Conservation (phyloP, 2,113 vertebrate species). For the Orcinus orca region DNA sequence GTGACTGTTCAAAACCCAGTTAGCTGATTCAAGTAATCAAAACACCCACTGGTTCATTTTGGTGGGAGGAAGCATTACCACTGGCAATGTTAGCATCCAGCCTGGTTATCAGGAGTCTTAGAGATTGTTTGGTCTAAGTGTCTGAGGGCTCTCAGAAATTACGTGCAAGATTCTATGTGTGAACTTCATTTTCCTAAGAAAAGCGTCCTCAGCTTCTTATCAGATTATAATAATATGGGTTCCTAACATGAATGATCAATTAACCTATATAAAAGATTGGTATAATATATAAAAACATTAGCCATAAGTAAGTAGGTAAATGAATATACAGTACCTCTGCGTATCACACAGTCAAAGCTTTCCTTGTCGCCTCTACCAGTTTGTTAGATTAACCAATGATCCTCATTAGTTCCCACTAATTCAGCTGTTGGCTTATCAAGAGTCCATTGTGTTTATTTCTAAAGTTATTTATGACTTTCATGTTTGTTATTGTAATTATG, state of each 20-base stretch:
- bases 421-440: neutral
- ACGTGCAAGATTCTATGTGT: neutral
- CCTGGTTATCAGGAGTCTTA: neutral
- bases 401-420: neutral
- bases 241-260: neutral
- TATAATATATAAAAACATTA: neutral
- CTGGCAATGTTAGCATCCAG: neutral
- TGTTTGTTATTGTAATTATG: neutral
- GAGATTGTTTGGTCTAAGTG: neutral
- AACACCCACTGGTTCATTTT: neutral
- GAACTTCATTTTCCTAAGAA: neutral
- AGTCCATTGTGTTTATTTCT: neutral
- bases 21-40: neutral
- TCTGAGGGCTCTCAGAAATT: neutral
- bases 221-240: neutral
- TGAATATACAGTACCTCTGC: neutral
- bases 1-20: neutral
- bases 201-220: neutral
- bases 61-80: neutral
- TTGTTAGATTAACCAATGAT: neutral
- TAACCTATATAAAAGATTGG: neutral
- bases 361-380: neutral
- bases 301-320: neutral
- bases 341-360: neutral
- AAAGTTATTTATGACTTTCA: neutral